Conservation (phyloP, 2,797 vertebrate genomes). For the Coregonus suidteri region DNA sequence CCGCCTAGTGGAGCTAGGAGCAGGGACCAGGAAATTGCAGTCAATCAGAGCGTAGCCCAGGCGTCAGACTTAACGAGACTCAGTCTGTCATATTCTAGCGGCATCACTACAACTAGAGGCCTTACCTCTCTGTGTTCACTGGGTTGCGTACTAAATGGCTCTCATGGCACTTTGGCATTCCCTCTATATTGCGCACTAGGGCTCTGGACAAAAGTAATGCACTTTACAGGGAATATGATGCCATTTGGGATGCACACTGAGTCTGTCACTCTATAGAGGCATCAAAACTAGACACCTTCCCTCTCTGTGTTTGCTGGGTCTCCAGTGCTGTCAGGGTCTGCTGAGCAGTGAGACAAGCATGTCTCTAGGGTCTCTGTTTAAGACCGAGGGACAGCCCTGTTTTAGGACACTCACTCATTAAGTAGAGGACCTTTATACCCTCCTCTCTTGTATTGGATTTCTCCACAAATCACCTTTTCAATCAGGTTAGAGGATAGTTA, state of each 20-base stretch:
- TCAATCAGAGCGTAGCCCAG: conserved; percentile 13
- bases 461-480: neutral
- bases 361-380: neutral
- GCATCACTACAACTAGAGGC: neutral
- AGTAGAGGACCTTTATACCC: neutral
- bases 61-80: neutral
- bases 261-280: neutral
- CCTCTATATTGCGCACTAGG: neutral
- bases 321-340: neutral
- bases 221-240: neutral
- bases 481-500: neutral
- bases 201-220: neutral
- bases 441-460: neutral
- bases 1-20: neutral
- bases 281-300: neutral
- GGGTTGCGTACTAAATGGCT: neutral
- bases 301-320: neutral
- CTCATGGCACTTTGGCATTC: neutral
- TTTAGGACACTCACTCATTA: neutral
- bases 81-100: neutral
- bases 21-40: conserved; percentile 12
- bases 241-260: neutral
- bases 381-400: neutral
- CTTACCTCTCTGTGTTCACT: neutral
- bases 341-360: conserved; percentile 1